Conservation (phyloP, 1,140 invertebrate species). For the Acyrthosiphon pisum region DNA sequence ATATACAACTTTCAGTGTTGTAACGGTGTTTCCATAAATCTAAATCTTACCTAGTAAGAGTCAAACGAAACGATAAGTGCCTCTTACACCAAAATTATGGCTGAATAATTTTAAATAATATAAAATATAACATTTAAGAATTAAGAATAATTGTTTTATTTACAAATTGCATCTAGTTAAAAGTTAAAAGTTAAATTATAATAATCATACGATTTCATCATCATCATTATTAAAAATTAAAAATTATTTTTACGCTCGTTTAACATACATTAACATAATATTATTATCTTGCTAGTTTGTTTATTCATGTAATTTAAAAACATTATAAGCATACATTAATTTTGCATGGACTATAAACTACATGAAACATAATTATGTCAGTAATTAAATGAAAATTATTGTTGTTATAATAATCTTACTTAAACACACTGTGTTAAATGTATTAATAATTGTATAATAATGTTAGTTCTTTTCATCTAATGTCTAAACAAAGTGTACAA, state of each 20-base stretch:
- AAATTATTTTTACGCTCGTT: background rate
- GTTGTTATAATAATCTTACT: background rate
- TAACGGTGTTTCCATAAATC: background rate
- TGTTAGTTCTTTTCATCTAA: background rate
- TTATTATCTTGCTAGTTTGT: background rate
- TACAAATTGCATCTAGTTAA: background rate
- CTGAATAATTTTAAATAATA: background rate
- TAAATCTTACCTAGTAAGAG: background rate
- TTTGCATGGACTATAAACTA: background rate
- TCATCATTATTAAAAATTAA: background rate
- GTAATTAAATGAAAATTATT: constrained; percentile 12
- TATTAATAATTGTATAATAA: background rate
- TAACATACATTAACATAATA: background rate
- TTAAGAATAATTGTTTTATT: background rate
- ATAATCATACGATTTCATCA: background rate
- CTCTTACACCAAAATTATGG: background rate
- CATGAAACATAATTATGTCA: background rate
- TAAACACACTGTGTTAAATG: background rate
- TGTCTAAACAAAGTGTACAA: background rate
- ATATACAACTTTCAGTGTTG: background rate
- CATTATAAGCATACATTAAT: background rate
- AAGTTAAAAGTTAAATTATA: background rate
- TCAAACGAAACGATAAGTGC: background rate
- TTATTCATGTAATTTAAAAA: background rate
- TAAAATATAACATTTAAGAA: background rate